Evolutionary conservation across 2,113 vertebrate species (phyloP).

Genomic region (Cyphomyrus plagiostoma): DNA sequence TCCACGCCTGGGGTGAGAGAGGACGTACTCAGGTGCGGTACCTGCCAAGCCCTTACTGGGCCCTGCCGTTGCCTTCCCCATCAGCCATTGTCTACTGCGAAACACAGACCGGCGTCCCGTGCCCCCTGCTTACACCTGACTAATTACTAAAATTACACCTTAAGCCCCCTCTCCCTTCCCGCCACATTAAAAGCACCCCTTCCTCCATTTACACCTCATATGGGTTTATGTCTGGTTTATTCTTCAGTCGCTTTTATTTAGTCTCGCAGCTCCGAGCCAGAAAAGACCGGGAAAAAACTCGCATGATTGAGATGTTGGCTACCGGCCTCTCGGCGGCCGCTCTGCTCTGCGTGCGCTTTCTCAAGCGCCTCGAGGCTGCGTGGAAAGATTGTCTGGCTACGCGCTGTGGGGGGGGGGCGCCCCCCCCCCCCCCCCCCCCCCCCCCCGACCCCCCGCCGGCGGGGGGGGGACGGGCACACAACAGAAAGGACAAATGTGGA

Average conservation of each 20-base stretch:
- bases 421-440: neutral
- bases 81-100: neutral
- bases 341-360: neutral
- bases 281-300: neutral
- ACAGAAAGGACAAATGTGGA: too few species aligned
- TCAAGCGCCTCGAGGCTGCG: neutral
- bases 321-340: neutral
- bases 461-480: too few species aligned
- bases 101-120: neutral
- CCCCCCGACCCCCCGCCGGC: too few species aligned
- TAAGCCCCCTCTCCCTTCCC: neutral
- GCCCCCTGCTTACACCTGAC: neutral
- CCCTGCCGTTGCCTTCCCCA: neutral
- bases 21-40: conserved; percentile 37
- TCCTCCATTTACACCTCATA: conserved; percentile 5
- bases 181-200: conserved; percentile 1
- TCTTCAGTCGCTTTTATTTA: conserved; percentile 3
- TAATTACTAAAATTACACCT: conserved; percentile 19
- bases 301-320: neutral
- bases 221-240: neutral
- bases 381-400: neutral
- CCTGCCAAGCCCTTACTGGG: conserved; percentile 6
- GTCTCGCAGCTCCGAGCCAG: neutral
- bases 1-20: conserved; percentile 35
- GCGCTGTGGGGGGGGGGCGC: too few species aligned